These are phyloP conservation scores for Drosophila koepferae DNA, from an alignment of 2,888 invertebrate genomes.

Conservation along the genomic window DNA sequence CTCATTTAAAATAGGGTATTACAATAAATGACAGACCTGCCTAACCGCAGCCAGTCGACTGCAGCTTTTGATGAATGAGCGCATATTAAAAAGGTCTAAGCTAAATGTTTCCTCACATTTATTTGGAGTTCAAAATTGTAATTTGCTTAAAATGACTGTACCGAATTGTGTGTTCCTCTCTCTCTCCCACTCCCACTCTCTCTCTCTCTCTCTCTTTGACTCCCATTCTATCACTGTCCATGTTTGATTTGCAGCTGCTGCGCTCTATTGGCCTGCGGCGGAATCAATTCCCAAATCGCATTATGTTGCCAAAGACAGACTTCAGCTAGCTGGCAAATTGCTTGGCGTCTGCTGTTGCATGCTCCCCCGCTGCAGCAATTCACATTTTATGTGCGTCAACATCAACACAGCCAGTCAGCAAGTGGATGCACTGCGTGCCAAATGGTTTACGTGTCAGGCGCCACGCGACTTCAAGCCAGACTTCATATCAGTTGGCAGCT, in stretches of 20 bases:
- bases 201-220: neutral
- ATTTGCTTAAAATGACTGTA: constrained; percentile 75
- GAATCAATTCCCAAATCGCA: constrained; percentile 81
- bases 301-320: constrained; percentile 60
- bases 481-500: constrained; percentile 39
- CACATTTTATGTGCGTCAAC: constrained; percentile 79
- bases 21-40: constrained; percentile 70
- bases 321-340: constrained; percentile 65
- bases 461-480: constrained; percentile 23
- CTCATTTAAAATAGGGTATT: neutral
- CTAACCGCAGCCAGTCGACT: constrained; percentile 45
- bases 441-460: constrained; percentile 78
- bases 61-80: constrained; percentile 49
- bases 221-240: neutral
- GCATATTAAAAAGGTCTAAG: constrained; percentile 37
- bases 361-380: constrained; percentile 29
- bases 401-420: constrained; percentile 66
- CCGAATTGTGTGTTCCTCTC: constrained; percentile 1
- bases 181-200: neutral
- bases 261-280: constrained; percentile 56
- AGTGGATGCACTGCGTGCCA: constrained; percentile 77
- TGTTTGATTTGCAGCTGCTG: constrained; percentile 24
- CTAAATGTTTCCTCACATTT: constrained; percentile 42
- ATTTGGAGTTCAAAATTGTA: constrained; percentile 54
- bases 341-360: constrained; percentile 51